phyloP scores from a whole-genome alignment of 2,888 invertebrate species.

The Heteropelma amictum region DNA sequence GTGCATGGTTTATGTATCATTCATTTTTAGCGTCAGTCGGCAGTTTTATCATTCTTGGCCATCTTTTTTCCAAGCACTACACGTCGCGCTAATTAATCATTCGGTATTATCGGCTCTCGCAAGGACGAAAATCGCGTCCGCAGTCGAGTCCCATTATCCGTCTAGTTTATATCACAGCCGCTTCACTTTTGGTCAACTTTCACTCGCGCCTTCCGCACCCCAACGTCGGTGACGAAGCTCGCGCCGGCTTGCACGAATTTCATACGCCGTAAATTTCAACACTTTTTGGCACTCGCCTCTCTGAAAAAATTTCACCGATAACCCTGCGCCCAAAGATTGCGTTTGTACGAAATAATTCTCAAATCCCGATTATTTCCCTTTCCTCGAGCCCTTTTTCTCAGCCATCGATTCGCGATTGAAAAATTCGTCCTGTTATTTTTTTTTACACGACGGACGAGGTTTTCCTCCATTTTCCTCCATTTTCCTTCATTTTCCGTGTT shows the following conservation, averaged over 20 bases:
- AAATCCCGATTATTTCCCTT: no score
- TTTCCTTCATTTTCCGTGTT: neutral
- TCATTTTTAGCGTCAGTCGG: slow-evolving; percentile 7
- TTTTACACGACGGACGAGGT: neutral
- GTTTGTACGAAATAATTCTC: no score
- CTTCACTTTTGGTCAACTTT: slow-evolving; percentile 70
- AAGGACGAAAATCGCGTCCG: neutral
- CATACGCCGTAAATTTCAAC: slow-evolving; percentile 9
- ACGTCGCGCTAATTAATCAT: no score
- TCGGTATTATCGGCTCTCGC: no score
- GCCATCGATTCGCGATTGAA: no score
- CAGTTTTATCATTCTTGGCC: slow-evolving; percentile 27
- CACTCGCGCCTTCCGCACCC: slow-evolving; percentile 52
- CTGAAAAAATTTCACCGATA: neutral
- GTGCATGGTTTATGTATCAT: no score
- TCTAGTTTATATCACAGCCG: slow-evolving; percentile 69
- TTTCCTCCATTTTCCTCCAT: neutral
- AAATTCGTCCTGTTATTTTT: neutral
- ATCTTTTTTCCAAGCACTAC: slow-evolving; percentile 16
- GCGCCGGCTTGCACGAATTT: no score
- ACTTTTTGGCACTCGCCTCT: neutral
- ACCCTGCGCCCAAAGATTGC: no score
- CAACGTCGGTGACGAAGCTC: no score
- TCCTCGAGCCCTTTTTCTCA: no score
- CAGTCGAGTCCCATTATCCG: slow-evolving; percentile 51